Percentiles rank a stretch among this genome's conserved stretches.
phyloP scores from a whole-genome alignment of 2,113 vertebrate species.

The Triplophysa tibetana region DNA sequence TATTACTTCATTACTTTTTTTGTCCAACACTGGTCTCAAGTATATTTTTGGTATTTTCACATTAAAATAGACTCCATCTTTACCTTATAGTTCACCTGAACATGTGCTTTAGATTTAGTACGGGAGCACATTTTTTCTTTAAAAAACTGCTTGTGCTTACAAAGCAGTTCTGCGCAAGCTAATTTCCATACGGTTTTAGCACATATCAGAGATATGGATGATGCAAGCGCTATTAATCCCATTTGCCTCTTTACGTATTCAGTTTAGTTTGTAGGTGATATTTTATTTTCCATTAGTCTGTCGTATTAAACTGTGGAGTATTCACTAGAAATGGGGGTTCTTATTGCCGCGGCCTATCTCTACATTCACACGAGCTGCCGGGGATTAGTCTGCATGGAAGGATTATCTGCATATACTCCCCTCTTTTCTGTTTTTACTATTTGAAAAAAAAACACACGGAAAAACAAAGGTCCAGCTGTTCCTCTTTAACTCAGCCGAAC shows the following conservation, averaged over 20 bases:
- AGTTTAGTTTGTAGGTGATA: constrained; percentile 45
- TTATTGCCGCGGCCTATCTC: constrained; percentile 48
- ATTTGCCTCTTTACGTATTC: constrained; percentile 45
- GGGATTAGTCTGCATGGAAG: constrained; percentile 47
- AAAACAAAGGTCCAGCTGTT: constrained; percentile 45
- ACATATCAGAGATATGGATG: constrained; percentile 31
- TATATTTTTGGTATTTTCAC: neutral
- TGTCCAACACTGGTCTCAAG: neutral
- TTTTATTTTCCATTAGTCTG: constrained; percentile 49
- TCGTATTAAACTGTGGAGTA: constrained; percentile 50
- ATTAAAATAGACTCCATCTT: neutral
- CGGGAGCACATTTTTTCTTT: constrained; percentile 2
- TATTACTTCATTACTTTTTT: too few relatives aligned
- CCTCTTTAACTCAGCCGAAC: constrained; percentile 19
- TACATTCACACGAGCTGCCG: constrained; percentile 43
- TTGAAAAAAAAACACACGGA: constrained; percentile 8
- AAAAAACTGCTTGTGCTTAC: constrained; percentile 48
- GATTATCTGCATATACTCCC: constrained; percentile 50
- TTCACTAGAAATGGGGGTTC: constrained; percentile 35
- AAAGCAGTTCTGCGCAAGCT: constrained; percentile 37
- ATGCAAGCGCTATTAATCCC: constrained; percentile 40
- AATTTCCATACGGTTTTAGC: constrained; percentile 49
- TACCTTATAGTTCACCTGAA: neutral
- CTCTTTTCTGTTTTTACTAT: constrained; percentile 47
- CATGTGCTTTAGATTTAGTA: neutral